Percentiles rank a stretch among this genome's conserved stretches.
phyloP scores from a whole-genome alignment of 2,797 vertebrate genomes.

The Myotis findleyi region DNA sequence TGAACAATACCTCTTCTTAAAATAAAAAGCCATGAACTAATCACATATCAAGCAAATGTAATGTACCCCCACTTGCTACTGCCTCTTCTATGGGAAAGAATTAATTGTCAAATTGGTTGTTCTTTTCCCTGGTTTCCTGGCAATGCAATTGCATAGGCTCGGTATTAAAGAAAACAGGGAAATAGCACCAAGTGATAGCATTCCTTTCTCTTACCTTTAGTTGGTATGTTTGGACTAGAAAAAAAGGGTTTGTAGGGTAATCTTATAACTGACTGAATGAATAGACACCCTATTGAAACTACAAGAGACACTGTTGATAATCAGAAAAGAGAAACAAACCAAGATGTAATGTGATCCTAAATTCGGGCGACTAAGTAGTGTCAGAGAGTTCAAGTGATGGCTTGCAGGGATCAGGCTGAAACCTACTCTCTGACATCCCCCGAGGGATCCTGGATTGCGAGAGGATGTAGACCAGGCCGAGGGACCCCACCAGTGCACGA shows the following conservation, averaged over 20 bases:
- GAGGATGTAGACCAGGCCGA: too few relatives aligned
- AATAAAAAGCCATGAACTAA: neutral
- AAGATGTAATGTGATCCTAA: neutral
- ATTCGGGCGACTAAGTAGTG: neutral
- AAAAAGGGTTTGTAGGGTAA: neutral
- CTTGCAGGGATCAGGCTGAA: too few relatives aligned
- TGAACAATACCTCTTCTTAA: neutral
- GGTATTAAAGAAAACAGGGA: neutral
- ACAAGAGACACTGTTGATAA: neutral
- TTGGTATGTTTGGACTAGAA: neutral
- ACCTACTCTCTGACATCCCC: too few relatives aligned
- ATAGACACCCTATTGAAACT: neutral
- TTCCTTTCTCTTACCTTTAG: neutral
- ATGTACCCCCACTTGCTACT: neutral
- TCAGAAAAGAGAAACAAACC: neutral
- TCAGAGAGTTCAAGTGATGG: neutral
- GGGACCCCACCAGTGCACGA: too few relatives aligned
- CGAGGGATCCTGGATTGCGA: too few relatives aligned
- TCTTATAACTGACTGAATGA: neutral
- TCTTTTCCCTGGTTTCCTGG: neutral
- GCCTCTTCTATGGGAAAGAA: neutral
- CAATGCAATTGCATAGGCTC: neutral
- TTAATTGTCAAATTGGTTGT: neutral
- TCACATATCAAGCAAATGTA: neutral
- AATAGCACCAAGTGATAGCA: neutral